These are phyloP conservation scores for Poeciliopsis turneri DNA, from an alignment of 2,797 vertebrate species.

Conservation along the genomic window DNA sequence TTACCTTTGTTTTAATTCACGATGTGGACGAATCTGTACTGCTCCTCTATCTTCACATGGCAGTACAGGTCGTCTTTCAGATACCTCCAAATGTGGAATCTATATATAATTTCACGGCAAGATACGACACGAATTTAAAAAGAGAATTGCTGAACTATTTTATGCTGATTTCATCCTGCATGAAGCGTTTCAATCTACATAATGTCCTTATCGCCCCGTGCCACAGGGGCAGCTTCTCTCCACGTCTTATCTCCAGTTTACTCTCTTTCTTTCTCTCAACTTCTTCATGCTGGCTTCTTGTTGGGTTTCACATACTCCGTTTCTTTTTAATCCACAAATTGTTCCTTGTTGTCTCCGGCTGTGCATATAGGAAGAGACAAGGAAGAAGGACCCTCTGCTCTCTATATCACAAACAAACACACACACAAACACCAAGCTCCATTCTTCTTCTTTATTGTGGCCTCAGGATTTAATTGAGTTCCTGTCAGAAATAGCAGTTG, in stretches of 20 bases:
- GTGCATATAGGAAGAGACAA: slow-evolving; percentile 4
- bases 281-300: slow-evolving; percentile 8
- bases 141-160: slow-evolving; percentile 60
- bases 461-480: slow-evolving; percentile 67
- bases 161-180: slow-evolving; percentile 63
- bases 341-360: slow-evolving; percentile 1
- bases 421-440: slow-evolving; percentile 6
- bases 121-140: slow-evolving; percentile 43
- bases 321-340: slow-evolving; percentile 15
- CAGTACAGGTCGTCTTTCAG: slow-evolving; percentile 36
- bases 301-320: slow-evolving; percentile 40
- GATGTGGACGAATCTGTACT: not conserved
- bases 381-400: not conserved
- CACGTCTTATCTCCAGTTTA: slow-evolving; percentile 24
- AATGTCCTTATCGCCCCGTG: slow-evolving; percentile 65
- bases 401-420: slow-evolving; percentile 4
- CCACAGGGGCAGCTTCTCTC: slow-evolving; percentile 55
- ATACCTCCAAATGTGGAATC: slow-evolving; percentile 29
- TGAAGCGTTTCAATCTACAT: slow-evolving; percentile 65
- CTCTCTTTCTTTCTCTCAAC: slow-evolving; percentile 28
- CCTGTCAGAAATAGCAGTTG: slow-evolving; percentile 69
- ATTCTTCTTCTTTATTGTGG: slow-evolving; percentile 32
- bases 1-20: not conserved
- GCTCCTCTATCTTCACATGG: slow-evolving; percentile 6
- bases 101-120: slow-evolving; percentile 54